These are phyloP conservation scores for Xylota segnis DNA, from an alignment of 2,888 invertebrate genomes.

Conservation along the genomic window DNA sequence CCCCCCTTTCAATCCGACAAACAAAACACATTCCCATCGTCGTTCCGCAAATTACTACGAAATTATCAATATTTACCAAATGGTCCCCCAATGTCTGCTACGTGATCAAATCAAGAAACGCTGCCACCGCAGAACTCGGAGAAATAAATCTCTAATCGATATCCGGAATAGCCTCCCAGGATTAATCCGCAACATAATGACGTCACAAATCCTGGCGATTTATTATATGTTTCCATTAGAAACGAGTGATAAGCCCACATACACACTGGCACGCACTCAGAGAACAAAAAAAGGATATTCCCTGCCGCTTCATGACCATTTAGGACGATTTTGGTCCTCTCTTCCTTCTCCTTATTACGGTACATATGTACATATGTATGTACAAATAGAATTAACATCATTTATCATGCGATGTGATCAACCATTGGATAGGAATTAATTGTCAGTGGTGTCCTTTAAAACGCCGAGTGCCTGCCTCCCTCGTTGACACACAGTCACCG, in stretches of 20 bases:
- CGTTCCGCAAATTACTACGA: slow-evolving; percentile 23
- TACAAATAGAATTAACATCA: slow-evolving; percentile 30
- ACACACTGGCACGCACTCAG: slow-evolving; percentile 4
- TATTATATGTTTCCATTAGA: slow-evolving; percentile 46
- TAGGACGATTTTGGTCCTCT: neutral
- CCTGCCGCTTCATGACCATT: neutral
- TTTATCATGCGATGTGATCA: slow-evolving; percentile 10
- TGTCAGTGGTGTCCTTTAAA: slow-evolving; percentile 14
- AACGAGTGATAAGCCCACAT: slow-evolving; percentile 17
- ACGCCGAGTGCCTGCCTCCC: neutral
- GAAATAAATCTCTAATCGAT: slow-evolving; percentile 53
- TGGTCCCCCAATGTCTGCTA: slow-evolving; percentile 53
- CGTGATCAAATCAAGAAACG: slow-evolving; percentile 56
- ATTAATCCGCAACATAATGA: slow-evolving; percentile 38
- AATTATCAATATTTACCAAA: slow-evolving; percentile 64
- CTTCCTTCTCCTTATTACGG: no score
- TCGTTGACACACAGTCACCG: neutral
- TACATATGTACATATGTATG: neutral
- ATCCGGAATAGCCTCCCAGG: slow-evolving; percentile 47
- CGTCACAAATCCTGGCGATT: slow-evolving; percentile 45
- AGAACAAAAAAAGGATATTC: neutral
- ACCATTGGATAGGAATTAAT: slow-evolving; percentile 15
- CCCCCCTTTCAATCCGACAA: neutral
- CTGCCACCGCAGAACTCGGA: neutral
- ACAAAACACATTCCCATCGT: neutral